Percentiles rank a stretch among this genome's conserved stretches.
Conservation (phyloP, 2,113 vertebrate genomes). For the Craseonycteris thonglongyai region DNA sequence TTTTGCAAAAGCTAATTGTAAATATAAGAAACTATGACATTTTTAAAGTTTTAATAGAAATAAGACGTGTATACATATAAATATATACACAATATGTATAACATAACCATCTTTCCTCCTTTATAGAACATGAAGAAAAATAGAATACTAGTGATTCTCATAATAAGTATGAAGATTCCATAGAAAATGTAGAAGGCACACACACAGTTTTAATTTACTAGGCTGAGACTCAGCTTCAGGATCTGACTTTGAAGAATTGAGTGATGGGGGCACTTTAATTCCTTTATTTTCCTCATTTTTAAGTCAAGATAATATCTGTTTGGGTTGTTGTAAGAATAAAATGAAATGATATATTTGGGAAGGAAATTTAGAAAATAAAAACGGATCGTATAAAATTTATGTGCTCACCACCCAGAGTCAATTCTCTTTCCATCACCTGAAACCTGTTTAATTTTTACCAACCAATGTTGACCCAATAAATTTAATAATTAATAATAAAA, state of each 20-base stretch:
- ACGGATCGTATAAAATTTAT: background rate
- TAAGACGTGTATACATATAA: background rate
- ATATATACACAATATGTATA: background rate
- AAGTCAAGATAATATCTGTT: background rate
- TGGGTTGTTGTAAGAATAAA: background rate
- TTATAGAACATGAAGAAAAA: background rate
- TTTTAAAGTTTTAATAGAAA: background rate
- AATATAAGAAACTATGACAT: background rate
- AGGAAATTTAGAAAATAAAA: background rate
- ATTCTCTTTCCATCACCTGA: too few species aligned
- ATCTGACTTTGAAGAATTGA: background rate
- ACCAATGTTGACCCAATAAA: too few species aligned
- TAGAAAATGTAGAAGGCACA: background rate
- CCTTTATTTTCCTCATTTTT: background rate
- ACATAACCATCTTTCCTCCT: background rate
- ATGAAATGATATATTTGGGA: background rate
- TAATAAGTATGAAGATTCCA: background rate
- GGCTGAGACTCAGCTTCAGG: background rate
- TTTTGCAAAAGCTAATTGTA: background rate
- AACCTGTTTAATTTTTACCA: too few species aligned
- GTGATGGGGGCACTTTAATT: background rate
- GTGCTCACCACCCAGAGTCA: too few species aligned
- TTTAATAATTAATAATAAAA: too few species aligned
- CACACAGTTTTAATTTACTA: background rate
- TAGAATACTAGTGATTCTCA: background rate